Evolutionary conservation across 2,888 invertebrate genomes (phyloP).

Genomic region (Trisateles emortualis): DNA sequence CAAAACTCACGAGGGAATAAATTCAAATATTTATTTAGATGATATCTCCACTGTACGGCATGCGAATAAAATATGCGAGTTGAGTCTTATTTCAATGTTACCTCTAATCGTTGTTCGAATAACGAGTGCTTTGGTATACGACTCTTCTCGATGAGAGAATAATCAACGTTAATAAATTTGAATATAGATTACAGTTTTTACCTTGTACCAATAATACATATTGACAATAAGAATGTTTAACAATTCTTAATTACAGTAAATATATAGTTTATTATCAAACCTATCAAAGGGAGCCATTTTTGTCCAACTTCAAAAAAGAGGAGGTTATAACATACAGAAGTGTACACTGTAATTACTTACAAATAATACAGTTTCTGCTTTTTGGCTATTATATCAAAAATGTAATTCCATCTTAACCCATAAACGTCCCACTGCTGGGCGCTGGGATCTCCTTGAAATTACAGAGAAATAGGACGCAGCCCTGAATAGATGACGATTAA

Average conservation of each 20-base stretch:
- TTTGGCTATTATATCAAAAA: no score
- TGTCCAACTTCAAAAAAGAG: constrained; percentile 14
- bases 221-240: constrained; percentile 53
- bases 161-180: constrained; percentile 65
- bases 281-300: constrained; percentile 31
- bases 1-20: constrained; percentile 51
- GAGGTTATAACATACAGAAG: background rate
- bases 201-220: constrained; percentile 58
- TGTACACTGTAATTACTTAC: no score
- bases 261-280: constrained; percentile 48
- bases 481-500: constrained; percentile 13
- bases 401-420: no score
- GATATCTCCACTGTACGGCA: constrained; percentile 60
- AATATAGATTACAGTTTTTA: constrained; percentile 60
- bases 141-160: constrained; percentile 40
- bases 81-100: constrained; percentile 58
- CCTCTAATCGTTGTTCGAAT: constrained; percentile 59
- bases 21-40: constrained; percentile 72
- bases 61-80: constrained; percentile 62
- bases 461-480: constrained; percentile 27
- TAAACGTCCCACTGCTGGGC: no score
- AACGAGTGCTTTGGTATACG: constrained; percentile 55
- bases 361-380: no score
- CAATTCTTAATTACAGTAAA: constrained; percentile 50
- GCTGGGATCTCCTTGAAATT: no score